Conservation (phyloP, 53 echinoderm and acorn worm species). For the Patiria pectinifera region DNA sequence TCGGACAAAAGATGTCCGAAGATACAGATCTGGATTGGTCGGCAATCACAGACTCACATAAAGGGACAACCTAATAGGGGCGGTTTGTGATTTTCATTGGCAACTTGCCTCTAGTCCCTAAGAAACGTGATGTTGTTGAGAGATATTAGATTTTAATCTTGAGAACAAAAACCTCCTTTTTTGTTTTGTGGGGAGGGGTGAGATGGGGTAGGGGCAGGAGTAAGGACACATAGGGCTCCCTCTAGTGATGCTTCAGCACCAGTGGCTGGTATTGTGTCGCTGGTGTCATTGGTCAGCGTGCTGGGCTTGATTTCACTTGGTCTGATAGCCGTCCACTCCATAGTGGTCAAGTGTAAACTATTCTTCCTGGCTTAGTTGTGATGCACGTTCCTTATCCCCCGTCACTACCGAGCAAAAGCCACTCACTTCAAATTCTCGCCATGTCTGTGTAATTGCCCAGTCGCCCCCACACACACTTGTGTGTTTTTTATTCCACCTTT, state of each 20-base stretch:
- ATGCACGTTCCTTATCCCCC: not conserved
- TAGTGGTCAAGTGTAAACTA: not conserved
- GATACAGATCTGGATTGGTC: constrained; percentile 27
- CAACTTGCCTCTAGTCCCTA: not conserved
- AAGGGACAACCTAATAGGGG: constrained; percentile 5
- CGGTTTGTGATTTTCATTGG: not conserved
- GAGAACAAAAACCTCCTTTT: not conserved
- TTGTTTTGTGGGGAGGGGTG: not conserved
- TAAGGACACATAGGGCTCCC: not conserved
- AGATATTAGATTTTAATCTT: constrained; percentile 27
- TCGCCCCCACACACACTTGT: not conserved
- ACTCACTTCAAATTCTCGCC: constrained; percentile 9
- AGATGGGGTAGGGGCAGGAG: not conserved
- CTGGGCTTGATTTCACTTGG: not conserved
- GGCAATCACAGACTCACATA: not conserved
- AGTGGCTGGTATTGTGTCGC: too few species aligned
- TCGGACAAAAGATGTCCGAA: constrained; percentile 20
- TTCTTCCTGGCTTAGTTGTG: not conserved
- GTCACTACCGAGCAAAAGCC: not conserved
- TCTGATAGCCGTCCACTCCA: not conserved
- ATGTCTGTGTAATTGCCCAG: constrained; percentile 17
- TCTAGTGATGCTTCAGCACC: not conserved
- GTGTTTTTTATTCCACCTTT: not conserved
- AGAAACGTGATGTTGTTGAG: not conserved
- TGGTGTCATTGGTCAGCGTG: not conserved